Evolutionary conservation across 2,888 invertebrate species (phyloP).

Genomic region (Agrilus cyanescens): DNA sequence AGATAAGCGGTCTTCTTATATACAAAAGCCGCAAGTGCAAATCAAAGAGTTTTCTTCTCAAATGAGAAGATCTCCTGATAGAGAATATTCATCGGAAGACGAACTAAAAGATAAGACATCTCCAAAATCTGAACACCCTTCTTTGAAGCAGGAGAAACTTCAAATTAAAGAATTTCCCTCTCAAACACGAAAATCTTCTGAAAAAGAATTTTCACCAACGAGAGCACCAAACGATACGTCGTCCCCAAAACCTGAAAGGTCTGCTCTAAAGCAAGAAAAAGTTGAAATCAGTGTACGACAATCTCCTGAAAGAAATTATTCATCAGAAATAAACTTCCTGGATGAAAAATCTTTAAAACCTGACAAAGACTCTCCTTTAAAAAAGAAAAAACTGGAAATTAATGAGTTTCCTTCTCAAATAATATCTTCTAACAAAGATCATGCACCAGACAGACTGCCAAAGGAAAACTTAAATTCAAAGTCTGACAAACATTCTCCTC

Average conservation of each 20-base stretch:
- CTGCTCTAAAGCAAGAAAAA: no score
- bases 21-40: no score
- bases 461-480: no score
- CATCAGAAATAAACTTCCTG: no score
- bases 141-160: neutral
- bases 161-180: slow-evolving; percentile 8
- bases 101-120: neutral
- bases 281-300: no score
- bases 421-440: neutral
- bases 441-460: neutral
- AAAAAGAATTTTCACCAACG: slow-evolving; percentile 1
- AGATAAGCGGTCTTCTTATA: slow-evolving; percentile 5
- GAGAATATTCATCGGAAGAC: neutral
- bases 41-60: slow-evolving; percentile 13
- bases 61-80: neutral
- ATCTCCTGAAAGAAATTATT: no score
- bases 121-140: neutral
- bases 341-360: no score
- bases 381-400: neutral
- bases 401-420: neutral
- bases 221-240: no score
- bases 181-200: slow-evolving; percentile 5
- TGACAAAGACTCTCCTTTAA: no score
- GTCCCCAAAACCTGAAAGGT: no score
- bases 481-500: no score